Conservation (phyloP, 2,113 vertebrate genomes). For the Tragelaphus scriptus region DNA sequence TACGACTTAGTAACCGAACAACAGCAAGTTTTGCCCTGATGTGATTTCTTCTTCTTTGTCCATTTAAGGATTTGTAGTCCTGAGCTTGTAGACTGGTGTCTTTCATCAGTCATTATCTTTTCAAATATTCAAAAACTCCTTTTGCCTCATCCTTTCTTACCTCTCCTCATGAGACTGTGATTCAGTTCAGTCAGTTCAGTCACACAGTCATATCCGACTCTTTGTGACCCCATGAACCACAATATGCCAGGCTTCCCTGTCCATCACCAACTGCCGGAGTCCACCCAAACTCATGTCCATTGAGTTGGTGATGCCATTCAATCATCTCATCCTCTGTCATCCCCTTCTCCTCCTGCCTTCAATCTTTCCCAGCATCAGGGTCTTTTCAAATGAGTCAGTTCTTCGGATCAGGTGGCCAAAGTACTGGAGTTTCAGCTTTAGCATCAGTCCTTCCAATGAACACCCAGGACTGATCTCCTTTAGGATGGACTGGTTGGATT, state of each 20-base stretch:
- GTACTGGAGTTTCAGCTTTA: neutral
- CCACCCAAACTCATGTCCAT: neutral
- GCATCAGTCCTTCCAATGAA: neutral
- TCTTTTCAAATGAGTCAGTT: neutral
- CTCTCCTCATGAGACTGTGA: neutral
- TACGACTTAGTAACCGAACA: neutral
- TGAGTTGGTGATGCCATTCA: neutral
- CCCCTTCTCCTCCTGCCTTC: neutral
- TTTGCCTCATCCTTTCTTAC: neutral
- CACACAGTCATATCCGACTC: neutral
- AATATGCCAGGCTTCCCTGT: neutral
- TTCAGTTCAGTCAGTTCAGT: neutral
- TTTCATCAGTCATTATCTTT: neutral
- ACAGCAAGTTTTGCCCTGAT: neutral
- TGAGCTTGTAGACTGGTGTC: neutral
- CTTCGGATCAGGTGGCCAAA: neutral
- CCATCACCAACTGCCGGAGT: neutral
- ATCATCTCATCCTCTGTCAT: neutral
- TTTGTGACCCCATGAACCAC: neutral
- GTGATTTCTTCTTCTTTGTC: neutral
- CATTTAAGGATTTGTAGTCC: neutral
- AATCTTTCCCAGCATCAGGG: neutral
- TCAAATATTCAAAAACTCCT: neutral
- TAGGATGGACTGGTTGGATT: neutral
- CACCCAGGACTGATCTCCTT: neutral